Percentiles rank a stretch among this genome's conserved stretches.
Evolutionary conservation across 2,888 invertebrate genomes (phyloP).

Genomic region (Copidosoma aretas): DNA sequence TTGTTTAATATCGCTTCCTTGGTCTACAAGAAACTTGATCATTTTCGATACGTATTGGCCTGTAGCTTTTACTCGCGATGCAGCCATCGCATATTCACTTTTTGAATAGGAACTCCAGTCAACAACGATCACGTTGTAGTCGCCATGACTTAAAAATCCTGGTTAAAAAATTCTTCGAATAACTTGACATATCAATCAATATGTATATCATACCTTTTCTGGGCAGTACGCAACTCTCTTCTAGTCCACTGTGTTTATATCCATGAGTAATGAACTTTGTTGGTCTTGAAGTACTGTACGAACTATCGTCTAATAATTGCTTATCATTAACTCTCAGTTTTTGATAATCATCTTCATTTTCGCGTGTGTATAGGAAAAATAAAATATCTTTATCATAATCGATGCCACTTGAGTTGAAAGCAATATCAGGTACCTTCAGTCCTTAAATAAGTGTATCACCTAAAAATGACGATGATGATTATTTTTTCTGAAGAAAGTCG

Average conservation of each 20-base stretch:
- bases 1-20: slow-evolving; percentile 43
- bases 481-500: too few relatives aligned
- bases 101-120: slow-evolving; percentile 47
- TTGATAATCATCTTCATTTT: slow-evolving; percentile 37
- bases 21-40: slow-evolving; percentile 48
- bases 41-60: slow-evolving; percentile 43
- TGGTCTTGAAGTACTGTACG: slow-evolving; percentile 46
- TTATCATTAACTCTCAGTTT: slow-evolving; percentile 43
- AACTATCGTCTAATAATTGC: slow-evolving; percentile 41
- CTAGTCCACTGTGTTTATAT: slow-evolving; percentile 45
- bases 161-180: slow-evolving; percentile 7
- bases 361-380: slow-evolving; percentile 49
- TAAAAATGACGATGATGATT: too few relatives aligned
- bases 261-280: slow-evolving; percentile 55
- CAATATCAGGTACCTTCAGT: too few relatives aligned
- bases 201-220: slow-evolving; percentile 48
- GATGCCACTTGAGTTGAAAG: too few relatives aligned
- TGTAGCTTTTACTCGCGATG: slow-evolving; percentile 30
- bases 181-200: not conserved
- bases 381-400: not conserved
- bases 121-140: slow-evolving; percentile 52
- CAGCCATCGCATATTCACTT: slow-evolving; percentile 37
- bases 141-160: slow-evolving; percentile 48
- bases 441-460: too few relatives aligned
- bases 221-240: slow-evolving; percentile 43